phyloP scores from a whole-genome alignment of 2,888 invertebrate species.

The Limnephilus auricula region DNA sequence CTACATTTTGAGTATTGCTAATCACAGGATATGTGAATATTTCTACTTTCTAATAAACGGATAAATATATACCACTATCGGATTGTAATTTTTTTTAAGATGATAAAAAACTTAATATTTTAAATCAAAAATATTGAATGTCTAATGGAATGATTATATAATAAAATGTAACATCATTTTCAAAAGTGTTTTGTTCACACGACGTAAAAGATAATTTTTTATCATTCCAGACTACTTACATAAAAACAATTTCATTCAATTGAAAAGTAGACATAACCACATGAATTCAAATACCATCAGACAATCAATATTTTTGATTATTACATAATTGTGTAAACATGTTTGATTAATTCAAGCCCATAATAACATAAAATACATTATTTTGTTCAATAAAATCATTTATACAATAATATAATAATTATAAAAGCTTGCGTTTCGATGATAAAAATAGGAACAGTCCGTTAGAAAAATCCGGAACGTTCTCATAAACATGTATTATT shows the following conservation, averaged over 20 bases:
- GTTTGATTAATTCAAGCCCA: slow-evolving; percentile 36
- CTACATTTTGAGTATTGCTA: slow-evolving; percentile 64
- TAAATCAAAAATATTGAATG: slow-evolving; percentile 4
- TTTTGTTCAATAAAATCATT: slow-evolving; percentile 9
- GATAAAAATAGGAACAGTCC: slow-evolving; percentile 19
- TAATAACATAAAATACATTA: slow-evolving; percentile 9
- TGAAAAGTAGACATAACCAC: neutral
- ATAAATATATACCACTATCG: slow-evolving; percentile 12
- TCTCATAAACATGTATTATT: neutral
- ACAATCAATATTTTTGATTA: slow-evolving; percentile 30
- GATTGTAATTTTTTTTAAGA: slow-evolving; percentile 5
- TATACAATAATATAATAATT: neutral
- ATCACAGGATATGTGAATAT: slow-evolving; percentile 65
- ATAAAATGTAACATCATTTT: neutral
- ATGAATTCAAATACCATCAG: neutral
- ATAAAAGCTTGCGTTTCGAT: slow-evolving; percentile 13
- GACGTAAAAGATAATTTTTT: neutral
- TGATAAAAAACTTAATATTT: neutral
- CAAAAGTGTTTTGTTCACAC: neutral
- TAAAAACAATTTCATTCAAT: neutral
- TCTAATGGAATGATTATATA: too few relatives aligned
- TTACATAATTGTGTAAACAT: slow-evolving; percentile 10
- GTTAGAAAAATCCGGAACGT: neutral
- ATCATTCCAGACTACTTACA: neutral
- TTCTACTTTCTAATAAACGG: slow-evolving; percentile 45